Conservation (phyloP, 2,888 invertebrate genomes). For the Lingula anatina region DNA sequence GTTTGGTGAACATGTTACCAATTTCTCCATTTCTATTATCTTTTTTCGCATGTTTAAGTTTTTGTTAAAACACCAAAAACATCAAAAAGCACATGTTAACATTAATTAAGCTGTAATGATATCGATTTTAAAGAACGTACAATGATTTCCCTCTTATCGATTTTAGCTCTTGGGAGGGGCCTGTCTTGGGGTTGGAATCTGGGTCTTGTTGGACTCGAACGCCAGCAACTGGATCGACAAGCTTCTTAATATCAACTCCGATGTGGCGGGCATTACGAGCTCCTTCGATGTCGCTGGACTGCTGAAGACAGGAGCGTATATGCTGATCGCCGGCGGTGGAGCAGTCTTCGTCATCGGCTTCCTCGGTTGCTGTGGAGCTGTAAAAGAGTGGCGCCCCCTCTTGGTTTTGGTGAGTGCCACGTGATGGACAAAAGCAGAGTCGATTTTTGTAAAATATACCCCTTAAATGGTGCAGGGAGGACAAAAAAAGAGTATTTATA, state of each 20-base stretch:
- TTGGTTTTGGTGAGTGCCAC: slow-evolving; percentile 7
- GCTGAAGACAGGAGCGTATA: slow-evolving; percentile 4
- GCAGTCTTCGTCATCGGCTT: slow-evolving; percentile 14
- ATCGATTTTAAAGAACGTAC: background rate
- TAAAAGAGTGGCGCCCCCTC: slow-evolving; percentile 10
- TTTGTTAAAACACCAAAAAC: background rate
- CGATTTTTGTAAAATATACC: too few species aligned
- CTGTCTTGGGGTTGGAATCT: background rate
- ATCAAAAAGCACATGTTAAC: background rate
- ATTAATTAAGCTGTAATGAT: background rate
- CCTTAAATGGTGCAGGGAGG: too few species aligned
- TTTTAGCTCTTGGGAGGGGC: background rate
- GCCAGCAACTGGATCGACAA: background rate
- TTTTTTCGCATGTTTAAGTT: too few species aligned
- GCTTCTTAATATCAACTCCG: background rate
- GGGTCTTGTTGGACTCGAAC: background rate
- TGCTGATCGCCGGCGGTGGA: slow-evolving; percentile 13
- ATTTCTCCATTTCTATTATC: too few species aligned
- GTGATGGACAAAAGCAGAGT: too few species aligned
- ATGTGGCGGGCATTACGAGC: too few species aligned
- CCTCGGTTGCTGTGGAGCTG: slow-evolving; percentile 16
- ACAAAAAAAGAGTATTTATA: too few species aligned
- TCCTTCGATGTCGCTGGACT: background rate
- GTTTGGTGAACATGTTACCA: too few species aligned
- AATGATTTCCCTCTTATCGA: background rate